These are phyloP conservation scores for Haliclona indistincta DNA, from an alignment of 37 sponge, comb jelly and placozoan species.

Conservation along the genomic window DNA sequence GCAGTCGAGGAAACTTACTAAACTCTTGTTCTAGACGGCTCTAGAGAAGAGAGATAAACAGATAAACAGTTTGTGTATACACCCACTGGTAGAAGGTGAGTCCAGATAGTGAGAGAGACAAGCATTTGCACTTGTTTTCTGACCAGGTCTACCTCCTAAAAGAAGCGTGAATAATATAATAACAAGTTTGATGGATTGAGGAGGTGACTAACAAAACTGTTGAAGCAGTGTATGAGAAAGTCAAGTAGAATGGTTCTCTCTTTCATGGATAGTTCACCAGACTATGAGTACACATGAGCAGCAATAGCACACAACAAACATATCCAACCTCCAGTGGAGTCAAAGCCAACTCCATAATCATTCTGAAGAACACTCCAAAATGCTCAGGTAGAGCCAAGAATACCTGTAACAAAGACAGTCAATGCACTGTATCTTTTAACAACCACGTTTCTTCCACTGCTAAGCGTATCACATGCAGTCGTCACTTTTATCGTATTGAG, in stretches of 20 bases:
- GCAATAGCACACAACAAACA: background rate
- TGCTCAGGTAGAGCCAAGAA: constrained; percentile 47
- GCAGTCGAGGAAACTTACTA: constrained; percentile 42
- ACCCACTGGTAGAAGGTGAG: constrained; percentile 63
- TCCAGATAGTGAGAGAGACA: constrained; percentile 87
- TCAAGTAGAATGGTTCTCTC: constrained; percentile 80
- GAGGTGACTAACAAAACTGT: constrained; percentile 85
- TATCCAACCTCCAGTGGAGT: background rate
- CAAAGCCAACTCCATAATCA: constrained; percentile 2
- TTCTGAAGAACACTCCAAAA: constrained; percentile 53
- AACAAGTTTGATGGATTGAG: background rate
- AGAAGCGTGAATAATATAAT: background rate
- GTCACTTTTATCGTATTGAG: no score
- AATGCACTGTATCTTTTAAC: no score
- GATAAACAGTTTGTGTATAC: background rate
- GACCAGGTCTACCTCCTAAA: constrained; percentile 91
- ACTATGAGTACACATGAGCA: constrained; percentile 16
- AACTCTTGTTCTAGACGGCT: constrained; percentile 72
- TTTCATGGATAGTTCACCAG: constrained; percentile 54
- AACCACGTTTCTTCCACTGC: no score
- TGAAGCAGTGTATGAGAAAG: constrained; percentile 95
- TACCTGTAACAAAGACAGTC: constrained; percentile 2
- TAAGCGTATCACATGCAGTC: no score
- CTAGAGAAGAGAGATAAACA: constrained; percentile 9
- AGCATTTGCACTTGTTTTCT: constrained; percentile 86